Percentiles rank a stretch among this genome's conserved stretches.
phyloP scores from a whole-genome alignment of 92 coral and sea anemone genomes.

The Porites cylindrica region DNA sequence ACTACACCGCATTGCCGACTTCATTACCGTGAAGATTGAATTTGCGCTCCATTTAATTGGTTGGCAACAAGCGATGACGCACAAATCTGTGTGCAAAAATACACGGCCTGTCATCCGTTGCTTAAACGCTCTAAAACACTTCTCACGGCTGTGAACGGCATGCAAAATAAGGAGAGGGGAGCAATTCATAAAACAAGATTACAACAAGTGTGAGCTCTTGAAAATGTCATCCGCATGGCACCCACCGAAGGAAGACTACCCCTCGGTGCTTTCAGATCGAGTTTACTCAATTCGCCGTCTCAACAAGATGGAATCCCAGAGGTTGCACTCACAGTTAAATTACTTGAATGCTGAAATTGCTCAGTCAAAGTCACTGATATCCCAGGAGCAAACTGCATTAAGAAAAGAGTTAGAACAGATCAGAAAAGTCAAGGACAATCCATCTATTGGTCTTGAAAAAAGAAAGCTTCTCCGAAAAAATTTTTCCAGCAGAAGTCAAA shows the following conservation, averaged over 20 bases:
- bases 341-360: constrained; percentile 13
- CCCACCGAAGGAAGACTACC: constrained; percentile 40
- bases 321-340: constrained; percentile 29
- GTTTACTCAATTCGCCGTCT: constrained; percentile 32
- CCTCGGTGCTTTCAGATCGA: constrained; percentile 50
- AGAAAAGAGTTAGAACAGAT: constrained; percentile 28
- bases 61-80: constrained; percentile 18
- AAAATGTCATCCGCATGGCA: constrained; percentile 24
- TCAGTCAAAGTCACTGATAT: constrained; percentile 12
- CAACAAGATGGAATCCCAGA: constrained; percentile 33
- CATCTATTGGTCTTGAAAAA: constrained; percentile 9
- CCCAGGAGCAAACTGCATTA: constrained; percentile 30
- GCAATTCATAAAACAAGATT: background rate
- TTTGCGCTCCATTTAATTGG: constrained; percentile 3
- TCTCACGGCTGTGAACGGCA: background rate
- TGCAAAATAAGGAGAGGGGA: background rate
- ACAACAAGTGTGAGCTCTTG: background rate
- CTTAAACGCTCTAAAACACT: background rate
- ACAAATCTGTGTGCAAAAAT: background rate
- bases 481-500: constrained; percentile 14
- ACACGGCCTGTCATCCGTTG: background rate
- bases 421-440: constrained; percentile 33
- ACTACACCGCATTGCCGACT: background rate
- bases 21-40: constrained; percentile 24
- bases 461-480: constrained; percentile 10